A percentile compares a stretch with the other conserved stretches of the same genome.
Evolutionary conservation across 2,888 invertebrate species (phyloP).

Genomic region (Drosophila recens): DNA sequence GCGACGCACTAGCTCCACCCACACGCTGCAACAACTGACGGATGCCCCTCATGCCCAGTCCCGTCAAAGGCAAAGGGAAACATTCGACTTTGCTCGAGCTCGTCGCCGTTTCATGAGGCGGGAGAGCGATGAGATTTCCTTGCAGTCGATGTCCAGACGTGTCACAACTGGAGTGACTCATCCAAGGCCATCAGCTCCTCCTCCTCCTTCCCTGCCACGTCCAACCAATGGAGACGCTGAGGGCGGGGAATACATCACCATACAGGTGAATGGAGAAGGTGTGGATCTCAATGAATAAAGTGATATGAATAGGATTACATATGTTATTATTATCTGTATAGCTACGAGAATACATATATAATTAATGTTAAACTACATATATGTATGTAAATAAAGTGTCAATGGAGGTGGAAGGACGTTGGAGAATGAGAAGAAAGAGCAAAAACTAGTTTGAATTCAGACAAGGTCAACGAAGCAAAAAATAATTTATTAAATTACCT

Average conservation of each 20-base stretch:
- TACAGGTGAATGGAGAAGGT: slow-evolving; percentile 81
- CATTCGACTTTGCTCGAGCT: slow-evolving; percentile 67
- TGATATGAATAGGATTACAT: slow-evolving; percentile 23
- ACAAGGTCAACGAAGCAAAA: background rate
- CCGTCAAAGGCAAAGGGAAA: slow-evolving; percentile 68
- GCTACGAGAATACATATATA: slow-evolving; percentile 9
- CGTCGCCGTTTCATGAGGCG: slow-evolving; percentile 70
- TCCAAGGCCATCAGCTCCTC: background rate
- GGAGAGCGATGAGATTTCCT: slow-evolving; percentile 71
- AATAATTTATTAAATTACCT: background rate
- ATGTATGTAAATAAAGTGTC: slow-evolving; percentile 23
- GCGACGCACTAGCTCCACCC: slow-evolving; percentile 62
- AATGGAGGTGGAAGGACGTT: background rate
- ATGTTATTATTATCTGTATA: slow-evolving; percentile 19
- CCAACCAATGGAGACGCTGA: slow-evolving; percentile 19
- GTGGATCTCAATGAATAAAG: slow-evolving; percentile 68
- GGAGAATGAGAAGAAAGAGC: background rate
- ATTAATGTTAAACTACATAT: slow-evolving; percentile 20
- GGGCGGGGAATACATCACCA: slow-evolving; percentile 54
- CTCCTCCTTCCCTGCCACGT: background rate
- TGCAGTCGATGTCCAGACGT: slow-evolving; percentile 52
- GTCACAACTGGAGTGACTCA: slow-evolving; percentile 19
- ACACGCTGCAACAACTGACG: slow-evolving; percentile 68
- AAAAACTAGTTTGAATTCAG: background rate
- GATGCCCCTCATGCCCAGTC: slow-evolving; percentile 74